These are phyloP conservation scores for Phataginus tetradactyla DNA, from an alignment of 2,797 vertebrate genomes.

Conservation along the genomic window DNA sequence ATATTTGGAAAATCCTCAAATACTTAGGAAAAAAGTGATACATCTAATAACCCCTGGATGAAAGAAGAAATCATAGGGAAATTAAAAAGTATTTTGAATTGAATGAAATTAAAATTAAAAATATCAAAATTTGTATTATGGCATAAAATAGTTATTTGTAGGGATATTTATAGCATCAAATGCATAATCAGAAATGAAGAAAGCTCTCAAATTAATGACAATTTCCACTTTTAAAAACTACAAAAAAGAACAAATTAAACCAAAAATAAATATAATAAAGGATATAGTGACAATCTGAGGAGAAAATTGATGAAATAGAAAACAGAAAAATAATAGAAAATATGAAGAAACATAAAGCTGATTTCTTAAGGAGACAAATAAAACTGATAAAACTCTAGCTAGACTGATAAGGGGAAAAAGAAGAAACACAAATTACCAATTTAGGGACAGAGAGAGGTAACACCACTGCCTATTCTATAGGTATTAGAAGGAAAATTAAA, in stretches of 20 bases:
- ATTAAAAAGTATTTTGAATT: neutral
- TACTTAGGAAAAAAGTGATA: slow-evolving; percentile 10
- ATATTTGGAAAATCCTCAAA: neutral
- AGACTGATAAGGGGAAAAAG: neutral
- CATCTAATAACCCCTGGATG: neutral
- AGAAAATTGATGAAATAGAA: neutral
- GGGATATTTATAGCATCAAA: neutral
- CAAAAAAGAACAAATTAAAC: neutral
- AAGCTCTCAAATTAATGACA: neutral
- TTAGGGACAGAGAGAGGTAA: neutral
- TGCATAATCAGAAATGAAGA: neutral
- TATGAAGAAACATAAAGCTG: neutral
- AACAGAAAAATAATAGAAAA: neutral
- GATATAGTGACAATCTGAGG: neutral
- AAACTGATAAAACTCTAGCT: neutral
- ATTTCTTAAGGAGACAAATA: neutral
- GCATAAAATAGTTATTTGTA: neutral
- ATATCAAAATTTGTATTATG: neutral
- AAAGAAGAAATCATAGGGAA: neutral
- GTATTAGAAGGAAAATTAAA: neutral
- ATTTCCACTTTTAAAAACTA: neutral
- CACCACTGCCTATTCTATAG: neutral
- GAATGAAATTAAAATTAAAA: neutral
- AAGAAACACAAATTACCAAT: neutral
- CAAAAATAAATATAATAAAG: neutral